Evolutionary conservation across 2,888 invertebrate genomes (phyloP).

Genomic region (Erebia ligea): DNA sequence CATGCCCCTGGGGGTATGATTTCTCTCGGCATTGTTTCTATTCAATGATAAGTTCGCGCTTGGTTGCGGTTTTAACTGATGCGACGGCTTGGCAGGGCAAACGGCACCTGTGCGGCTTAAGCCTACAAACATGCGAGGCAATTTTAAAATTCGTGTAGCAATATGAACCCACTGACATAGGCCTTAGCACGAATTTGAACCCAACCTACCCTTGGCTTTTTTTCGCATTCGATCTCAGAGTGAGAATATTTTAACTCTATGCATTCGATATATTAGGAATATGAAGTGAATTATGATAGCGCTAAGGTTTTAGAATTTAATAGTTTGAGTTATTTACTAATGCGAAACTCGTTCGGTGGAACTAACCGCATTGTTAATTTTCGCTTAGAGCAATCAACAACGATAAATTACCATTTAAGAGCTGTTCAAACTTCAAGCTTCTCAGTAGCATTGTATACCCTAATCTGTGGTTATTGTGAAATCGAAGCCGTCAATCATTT

Average conservation of each 20-base stretch:
- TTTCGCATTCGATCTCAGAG: no score
- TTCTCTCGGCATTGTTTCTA: slow-evolving; percentile 37
- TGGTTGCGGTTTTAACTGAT: not conserved
- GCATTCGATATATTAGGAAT: no score
- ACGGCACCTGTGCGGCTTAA: no score
- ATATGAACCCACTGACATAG: no score
- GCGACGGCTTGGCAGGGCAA: not conserved
- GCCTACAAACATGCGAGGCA: not conserved
- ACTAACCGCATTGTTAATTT: slow-evolving; percentile 2
- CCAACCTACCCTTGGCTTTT: no score
- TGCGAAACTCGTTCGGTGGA: not conserved
- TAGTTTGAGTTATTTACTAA: not conserved
- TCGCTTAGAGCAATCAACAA: slow-evolving; percentile 9
- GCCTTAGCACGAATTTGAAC: no score
- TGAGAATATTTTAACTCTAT: no score
- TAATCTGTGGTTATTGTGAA: slow-evolving; percentile 8
- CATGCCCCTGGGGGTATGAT: slow-evolving; percentile 37
- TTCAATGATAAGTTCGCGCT: slow-evolving; percentile 11
- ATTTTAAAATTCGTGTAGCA: not conserved
- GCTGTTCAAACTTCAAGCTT: not conserved
- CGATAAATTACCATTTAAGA: not conserved
- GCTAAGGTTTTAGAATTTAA: no score
- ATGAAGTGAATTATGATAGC: no score
- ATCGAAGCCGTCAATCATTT: slow-evolving; percentile 10
- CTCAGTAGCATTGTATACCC: not conserved